phyloP scores from a whole-genome alignment of 2,113 vertebrate species.

The Craseonycteris thonglongyai region DNA sequence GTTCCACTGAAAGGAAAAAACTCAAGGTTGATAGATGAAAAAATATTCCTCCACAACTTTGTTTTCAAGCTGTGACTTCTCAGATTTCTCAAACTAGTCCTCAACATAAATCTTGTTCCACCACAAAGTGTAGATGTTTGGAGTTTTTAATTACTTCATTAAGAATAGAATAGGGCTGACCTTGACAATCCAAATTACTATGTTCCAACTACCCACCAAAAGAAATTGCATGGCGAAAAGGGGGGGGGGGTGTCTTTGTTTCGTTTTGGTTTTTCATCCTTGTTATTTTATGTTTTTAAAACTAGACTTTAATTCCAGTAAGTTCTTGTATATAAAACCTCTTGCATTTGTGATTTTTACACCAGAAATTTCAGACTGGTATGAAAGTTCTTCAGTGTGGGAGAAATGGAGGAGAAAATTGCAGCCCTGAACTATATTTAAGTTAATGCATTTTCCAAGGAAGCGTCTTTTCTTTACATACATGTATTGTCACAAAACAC shows the following conservation, averaged over 20 bases:
- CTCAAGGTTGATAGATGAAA: conserved; percentile 66
- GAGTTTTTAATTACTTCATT: conserved; percentile 63
- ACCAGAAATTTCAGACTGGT: not conserved
- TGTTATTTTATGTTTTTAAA: not conserved
- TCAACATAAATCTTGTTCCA: conserved; percentile 69
- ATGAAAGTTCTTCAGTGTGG: not conserved
- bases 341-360: not conserved
- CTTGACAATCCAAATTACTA: conserved; percentile 48
- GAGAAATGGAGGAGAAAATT: not conserved
- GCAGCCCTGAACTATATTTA: not conserved
- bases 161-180: conserved; percentile 50
- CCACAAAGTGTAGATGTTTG: conserved; percentile 62
- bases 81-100: conserved; percentile 73
- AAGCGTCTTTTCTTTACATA: not conserved
- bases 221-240: not conserved
- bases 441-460: not conserved
- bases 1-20: conserved; percentile 91
- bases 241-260: conserved; percentile 3
- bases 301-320: conserved; percentile 41
- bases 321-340: not conserved
- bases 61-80: conserved; percentile 74
- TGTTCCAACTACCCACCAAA: not conserved
- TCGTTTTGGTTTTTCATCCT: not conserved
- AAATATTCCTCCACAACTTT: conserved; percentile 64
- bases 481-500: not conserved